These are phyloP conservation scores for Ephydatia muelleri DNA, from an alignment of 37 sponge, comb jelly and placozoan species.

Conservation along the genomic window DNA sequence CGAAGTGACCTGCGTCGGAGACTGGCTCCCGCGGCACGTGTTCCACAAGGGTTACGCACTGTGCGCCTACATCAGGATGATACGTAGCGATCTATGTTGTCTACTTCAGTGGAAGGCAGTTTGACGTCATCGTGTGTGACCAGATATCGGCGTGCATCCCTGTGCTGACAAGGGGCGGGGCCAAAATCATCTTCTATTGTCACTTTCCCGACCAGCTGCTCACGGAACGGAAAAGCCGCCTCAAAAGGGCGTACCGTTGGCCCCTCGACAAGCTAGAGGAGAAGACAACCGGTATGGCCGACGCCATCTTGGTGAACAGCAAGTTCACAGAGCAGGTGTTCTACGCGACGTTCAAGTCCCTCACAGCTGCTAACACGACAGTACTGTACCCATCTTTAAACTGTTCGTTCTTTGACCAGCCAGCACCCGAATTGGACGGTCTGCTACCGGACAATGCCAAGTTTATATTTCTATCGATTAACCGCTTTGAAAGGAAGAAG, in stretches of 20 bases:
- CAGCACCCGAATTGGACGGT: constrained; percentile 16
- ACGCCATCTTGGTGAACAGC: constrained; percentile 89
- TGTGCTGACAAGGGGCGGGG: constrained; percentile 55
- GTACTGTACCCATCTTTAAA: constrained; percentile 92
- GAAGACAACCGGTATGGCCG: constrained; percentile 83
- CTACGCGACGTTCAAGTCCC: constrained; percentile 60
- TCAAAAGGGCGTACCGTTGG: constrained; percentile 82
- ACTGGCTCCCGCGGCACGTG: constrained; percentile 91
- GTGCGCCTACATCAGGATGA: constrained; percentile 94
- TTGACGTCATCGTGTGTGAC: constrained; percentile 89
- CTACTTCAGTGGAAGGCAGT: constrained; percentile 27
- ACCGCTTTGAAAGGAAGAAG: constrained; percentile 97
- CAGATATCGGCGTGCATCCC: constrained; percentile 95
- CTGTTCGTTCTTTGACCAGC: constrained; percentile 68
- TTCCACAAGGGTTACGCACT: constrained; percentile 82
- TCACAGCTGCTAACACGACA: constrained; percentile 30
- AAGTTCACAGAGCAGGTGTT: constrained; percentile 79
- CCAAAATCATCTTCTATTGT: constrained; percentile 93
- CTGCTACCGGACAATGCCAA: constrained; percentile 29
- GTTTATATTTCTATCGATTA: constrained; percentile 85
- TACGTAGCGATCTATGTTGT: constrained; percentile 83
- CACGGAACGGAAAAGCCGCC: constrained; percentile 55
- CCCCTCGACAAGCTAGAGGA: constrained; percentile 90
- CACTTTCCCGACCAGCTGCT: constrained; percentile 96
- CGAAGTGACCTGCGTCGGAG: constrained; percentile 68